Percentiles rank a stretch among this genome's conserved stretches.
Conservation (phyloP, 1,140 invertebrate species). For the Drosophila nannoptera region DNA sequence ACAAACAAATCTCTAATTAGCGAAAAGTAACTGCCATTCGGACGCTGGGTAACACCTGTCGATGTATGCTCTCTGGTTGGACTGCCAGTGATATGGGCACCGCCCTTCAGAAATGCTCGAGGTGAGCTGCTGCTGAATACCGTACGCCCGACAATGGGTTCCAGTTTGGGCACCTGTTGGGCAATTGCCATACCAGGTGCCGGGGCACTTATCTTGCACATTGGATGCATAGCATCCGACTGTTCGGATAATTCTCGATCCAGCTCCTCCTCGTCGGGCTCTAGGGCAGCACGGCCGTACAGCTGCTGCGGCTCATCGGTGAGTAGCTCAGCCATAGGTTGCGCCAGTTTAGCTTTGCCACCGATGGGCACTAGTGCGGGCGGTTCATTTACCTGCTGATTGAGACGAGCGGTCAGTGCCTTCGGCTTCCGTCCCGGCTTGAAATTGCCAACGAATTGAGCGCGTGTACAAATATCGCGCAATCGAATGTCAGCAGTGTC, state of each 20-base stretch:
- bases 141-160: constrained; percentile 36
- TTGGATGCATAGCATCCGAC: constrained; percentile 1
- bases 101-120: constrained; percentile 26
- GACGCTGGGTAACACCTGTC: constrained; percentile 83
- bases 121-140: constrained; percentile 13
- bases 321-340: constrained; percentile 40
- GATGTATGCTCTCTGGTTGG: constrained; percentile 28
- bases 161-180: constrained; percentile 51
- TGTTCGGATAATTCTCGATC: constrained; percentile 38
- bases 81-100: constrained; percentile 43
- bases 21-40: constrained; percentile 90
- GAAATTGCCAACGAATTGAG: constrained; percentile 72
- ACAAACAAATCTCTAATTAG: constrained; percentile 90
- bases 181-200: constrained; percentile 6
- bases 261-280: constrained; percentile 31
- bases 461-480: constrained; percentile 69
- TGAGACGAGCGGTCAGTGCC: constrained; percentile 50
- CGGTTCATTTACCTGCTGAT: constrained; percentile 52
- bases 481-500: constrained; percentile 74
- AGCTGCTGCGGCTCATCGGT: constrained; percentile 62
- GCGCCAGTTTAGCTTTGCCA: constrained; percentile 6
- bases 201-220: constrained; percentile 35
- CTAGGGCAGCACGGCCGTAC: constrained; percentile 43
- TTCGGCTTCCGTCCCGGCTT: constrained; percentile 71
- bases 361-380: constrained; percentile 73